Conservation (phyloP, 2,888 invertebrate species). For the Hirtodrosophila duncani region DNA sequence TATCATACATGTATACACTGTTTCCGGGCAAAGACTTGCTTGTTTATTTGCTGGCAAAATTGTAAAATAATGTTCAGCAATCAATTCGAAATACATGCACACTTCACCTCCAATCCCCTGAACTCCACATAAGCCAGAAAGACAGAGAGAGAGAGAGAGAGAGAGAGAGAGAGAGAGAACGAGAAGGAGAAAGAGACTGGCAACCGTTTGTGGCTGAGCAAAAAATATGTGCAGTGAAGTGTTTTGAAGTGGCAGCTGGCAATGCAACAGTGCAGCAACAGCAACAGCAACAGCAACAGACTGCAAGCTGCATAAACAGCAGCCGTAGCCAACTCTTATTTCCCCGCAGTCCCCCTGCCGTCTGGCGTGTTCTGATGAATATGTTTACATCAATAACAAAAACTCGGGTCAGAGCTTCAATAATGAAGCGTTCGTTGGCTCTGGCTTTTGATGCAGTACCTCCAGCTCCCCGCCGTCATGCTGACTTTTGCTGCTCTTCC, state of each 20-base stretch:
- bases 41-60: constrained; percentile 65
- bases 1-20: constrained; percentile 5
- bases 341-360: neutral
- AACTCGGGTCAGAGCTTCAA: constrained; percentile 46
- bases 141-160: too few species aligned
- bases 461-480: neutral
- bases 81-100: constrained; percentile 58
- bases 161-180: too few species aligned
- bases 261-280: constrained; percentile 10
- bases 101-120: constrained; percentile 3
- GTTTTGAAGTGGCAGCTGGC: constrained; percentile 57
- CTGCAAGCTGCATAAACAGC: constrained; percentile 7
- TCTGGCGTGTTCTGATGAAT: constrained; percentile 50
- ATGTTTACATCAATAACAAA: constrained; percentile 64
- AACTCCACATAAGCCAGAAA: neutral
- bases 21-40: constrained; percentile 26
- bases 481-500: neutral
- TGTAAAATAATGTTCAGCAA: constrained; percentile 66
- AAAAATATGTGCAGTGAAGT: constrained; percentile 58
- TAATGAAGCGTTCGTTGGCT: constrained; percentile 47
- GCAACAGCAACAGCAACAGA: constrained; percentile 22
- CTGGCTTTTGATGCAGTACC: constrained; percentile 6
- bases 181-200: too few species aligned
- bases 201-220: neutral
- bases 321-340: constrained; percentile 7